A percentile compares a stretch with the other conserved stretches of the same genome.
Evolutionary conservation across 2,113 vertebrate species (phyloP).

Genomic region (Dicrurus megarhynchus): DNA sequence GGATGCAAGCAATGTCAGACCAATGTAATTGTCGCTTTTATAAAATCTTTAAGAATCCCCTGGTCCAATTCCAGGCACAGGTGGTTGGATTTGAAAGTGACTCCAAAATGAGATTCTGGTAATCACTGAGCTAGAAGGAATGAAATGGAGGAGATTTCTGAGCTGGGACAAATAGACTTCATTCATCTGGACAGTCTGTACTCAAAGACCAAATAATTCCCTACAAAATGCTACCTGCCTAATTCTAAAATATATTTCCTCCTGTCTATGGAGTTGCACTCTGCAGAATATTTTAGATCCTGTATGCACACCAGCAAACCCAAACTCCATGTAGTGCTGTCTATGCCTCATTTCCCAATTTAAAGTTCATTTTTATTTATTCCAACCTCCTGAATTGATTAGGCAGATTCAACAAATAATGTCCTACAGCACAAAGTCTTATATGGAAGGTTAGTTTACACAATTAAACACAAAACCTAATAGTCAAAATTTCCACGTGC

Average conservation of each 20-base stretch:
- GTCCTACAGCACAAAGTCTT: not conserved
- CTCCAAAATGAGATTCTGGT: not conserved
- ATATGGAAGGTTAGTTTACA: not conserved
- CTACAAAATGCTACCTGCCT: not conserved
- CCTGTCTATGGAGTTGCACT: not conserved
- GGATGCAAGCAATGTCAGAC: not conserved
- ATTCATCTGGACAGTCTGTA: not conserved
- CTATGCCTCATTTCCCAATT: not conserved
- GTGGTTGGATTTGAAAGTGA: not conserved
- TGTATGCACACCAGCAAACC: not conserved
- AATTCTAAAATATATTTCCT: not conserved
- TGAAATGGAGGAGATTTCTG: not conserved
- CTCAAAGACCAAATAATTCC: not conserved
- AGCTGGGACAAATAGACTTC: not conserved
- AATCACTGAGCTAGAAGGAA: slow-evolving; percentile 7
- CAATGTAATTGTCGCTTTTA: not conserved
- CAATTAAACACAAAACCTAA: not conserved
- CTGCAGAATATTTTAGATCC: not conserved
- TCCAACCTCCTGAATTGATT: not conserved
- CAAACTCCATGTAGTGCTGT: not conserved
- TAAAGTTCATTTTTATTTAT: not conserved
- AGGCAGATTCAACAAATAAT: not conserved
- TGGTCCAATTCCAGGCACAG: not conserved
- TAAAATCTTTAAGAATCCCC: slow-evolving; percentile 16
- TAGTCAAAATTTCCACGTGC: not conserved